A percentile compares a stretch with the other conserved stretches of the same genome.
These are phyloP conservation scores for Sarcophaga carnaria DNA, from an alignment of 2,888 invertebrate species.

Conservation along the genomic window DNA sequence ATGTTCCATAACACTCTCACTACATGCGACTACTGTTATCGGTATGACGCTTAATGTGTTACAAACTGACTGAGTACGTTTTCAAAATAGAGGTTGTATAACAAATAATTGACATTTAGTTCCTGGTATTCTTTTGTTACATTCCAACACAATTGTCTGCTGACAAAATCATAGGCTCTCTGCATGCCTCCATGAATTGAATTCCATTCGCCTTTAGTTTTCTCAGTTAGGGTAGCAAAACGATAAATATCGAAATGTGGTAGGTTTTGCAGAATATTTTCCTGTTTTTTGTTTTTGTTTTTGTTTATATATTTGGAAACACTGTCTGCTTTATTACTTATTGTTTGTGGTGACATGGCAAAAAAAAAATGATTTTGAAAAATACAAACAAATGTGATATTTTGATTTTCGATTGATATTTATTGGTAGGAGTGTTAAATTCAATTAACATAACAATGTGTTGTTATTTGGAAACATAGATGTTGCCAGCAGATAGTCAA, in stretches of 20 bases:
- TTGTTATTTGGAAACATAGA: slow-evolving; percentile 74
- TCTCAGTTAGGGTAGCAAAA: not conserved
- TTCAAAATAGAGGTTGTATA: slow-evolving; percentile 52
- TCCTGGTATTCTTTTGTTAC: slow-evolving; percentile 68
- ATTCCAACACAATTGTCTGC: slow-evolving; percentile 23
- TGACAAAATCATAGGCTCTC: slow-evolving; percentile 45
- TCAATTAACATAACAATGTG: slow-evolving; percentile 75
- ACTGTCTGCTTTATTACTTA: slow-evolving; percentile 19
- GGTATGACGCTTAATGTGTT: not conserved
- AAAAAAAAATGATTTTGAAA: slow-evolving; percentile 8
- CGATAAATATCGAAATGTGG: slow-evolving; percentile 63
- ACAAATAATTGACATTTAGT: slow-evolving; percentile 70
- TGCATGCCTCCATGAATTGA: too few relatives aligned
- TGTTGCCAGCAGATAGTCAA: slow-evolving; percentile 12
- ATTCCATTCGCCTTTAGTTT: too few relatives aligned
- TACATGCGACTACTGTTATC: slow-evolving; percentile 25
- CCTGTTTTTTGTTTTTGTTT: not conserved
- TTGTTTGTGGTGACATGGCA: slow-evolving; percentile 5
- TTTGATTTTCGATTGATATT: slow-evolving; percentile 30
- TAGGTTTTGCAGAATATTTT: slow-evolving; percentile 58
- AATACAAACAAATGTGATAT: slow-evolving; percentile 27
- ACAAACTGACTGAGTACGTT: not conserved
- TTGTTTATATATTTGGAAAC: slow-evolving; percentile 11
- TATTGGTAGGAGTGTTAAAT: slow-evolving; percentile 71
- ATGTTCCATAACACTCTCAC: too few relatives aligned